Base-by-base conservation (phyloP, 2,888 invertebrate genomes). In the Blomia tropicalis region DNA sequence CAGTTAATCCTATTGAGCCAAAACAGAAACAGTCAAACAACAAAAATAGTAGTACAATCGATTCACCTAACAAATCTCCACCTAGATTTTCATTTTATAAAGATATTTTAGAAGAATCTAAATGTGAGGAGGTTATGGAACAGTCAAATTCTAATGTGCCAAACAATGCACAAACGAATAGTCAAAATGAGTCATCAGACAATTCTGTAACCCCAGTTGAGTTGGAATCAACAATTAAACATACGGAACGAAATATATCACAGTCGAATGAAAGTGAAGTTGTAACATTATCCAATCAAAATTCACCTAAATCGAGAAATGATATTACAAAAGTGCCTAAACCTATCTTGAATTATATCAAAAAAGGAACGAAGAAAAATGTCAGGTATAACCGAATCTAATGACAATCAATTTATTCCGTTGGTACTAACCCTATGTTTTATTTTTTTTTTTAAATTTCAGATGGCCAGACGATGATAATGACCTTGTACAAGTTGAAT, bases 401-500 rank as follows among this genome's bases (percentile, higher is more conserved):
- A 25, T 47, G 19, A n/a, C n/a, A n/a, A n/a, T n/a, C n/a, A n/a
- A n/a, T n/a, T n/a, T n/a, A n/a, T n/a, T n/a, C n/a, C n/a, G n/a
- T n/a, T 59, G 31, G 41, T 4, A 22, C 5, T 59, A 11, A 25
- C 11, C 11, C 11, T 56, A 22, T 58, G 43, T 25, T 44, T 43
- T 44, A 2, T 2, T n/a, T 58, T 58, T 58, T 25, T 53, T 51
- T 29, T 27, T 1, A 51, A 31, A 23, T 60, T 60, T 4, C 36
- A 62, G 62, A 32, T 82, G 82, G 71, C 92, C 89, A 84, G 84
- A 84, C 71, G 80, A 83, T 2, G 89, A 90, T 64, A 75, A 79
- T 4, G 81, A 84, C 67, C 76, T 96, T 32, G 85, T 85, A 69
- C 83, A 86, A 70, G 79, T 89, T 63, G 83, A 85, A 70, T 92